A percentile compares a stretch with the other conserved stretches of the same genome.
Evolutionary conservation across 2,797 vertebrate genomes (phyloP).

Genomic region (Tachyglossus aculeatus): DNA sequence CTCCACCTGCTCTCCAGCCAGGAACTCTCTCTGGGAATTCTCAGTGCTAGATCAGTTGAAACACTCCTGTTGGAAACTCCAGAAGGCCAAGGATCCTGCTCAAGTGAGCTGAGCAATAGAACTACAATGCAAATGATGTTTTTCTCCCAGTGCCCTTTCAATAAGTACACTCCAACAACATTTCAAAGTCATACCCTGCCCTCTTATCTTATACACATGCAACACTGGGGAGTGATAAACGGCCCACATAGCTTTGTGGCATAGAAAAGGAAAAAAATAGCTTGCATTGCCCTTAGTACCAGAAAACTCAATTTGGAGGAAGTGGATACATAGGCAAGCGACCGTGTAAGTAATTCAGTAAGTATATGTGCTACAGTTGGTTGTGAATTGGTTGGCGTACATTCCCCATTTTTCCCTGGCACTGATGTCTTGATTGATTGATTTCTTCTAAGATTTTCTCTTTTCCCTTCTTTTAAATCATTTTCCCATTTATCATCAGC

Average conservation of each 20-base stretch:
- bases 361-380: too few relatives aligned
- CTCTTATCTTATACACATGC: not conserved
- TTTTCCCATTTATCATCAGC: constrained; percentile 27
- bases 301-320: not conserved
- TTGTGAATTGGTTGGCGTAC: too few relatives aligned
- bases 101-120: constrained; percentile 11
- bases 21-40: constrained; percentile 1
- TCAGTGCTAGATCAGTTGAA: constrained; percentile 10
- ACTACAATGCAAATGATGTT: not conserved
- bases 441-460: constrained; percentile 1
- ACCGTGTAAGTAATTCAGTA: too few relatives aligned
- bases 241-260: not conserved
- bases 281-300: not conserved
- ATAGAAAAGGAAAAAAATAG: not conserved
- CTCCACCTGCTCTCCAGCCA: constrained; percentile 20
- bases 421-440: constrained; percentile 5
- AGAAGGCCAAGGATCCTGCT: constrained; percentile 22
- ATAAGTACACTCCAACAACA: not conserved
- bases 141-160: not conserved
- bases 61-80: constrained; percentile 18
- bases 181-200: not conserved
- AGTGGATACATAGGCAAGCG: too few relatives aligned
- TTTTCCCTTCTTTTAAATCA: not conserved
- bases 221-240: not conserved
- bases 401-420: not conserved